Evolutionary conservation across 2,113 vertebrate species (phyloP).

Genomic region (Bathybates hornii): DNA sequence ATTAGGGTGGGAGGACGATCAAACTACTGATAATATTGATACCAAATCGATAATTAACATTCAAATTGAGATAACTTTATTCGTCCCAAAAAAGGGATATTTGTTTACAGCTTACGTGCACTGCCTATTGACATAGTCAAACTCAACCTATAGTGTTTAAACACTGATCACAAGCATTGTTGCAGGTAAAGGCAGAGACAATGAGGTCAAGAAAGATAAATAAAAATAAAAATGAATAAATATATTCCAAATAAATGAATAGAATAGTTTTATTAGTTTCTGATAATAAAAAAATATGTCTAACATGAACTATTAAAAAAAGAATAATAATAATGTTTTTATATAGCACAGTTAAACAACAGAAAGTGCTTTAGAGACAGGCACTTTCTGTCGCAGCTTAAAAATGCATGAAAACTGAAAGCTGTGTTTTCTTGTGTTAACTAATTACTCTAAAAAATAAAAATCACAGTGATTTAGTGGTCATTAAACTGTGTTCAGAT

Average conservation of each 20-base stretch:
- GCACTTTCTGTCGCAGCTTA: background rate
- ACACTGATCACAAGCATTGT: background rate
- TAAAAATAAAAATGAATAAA: background rate
- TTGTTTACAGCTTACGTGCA: background rate
- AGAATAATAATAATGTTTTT: background rate
- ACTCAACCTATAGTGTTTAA: background rate
- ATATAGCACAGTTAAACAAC: background rate
- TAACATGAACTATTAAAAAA: background rate
- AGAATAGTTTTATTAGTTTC: background rate
- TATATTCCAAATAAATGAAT: background rate
- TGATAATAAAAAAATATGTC: background rate
- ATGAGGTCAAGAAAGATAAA: background rate
- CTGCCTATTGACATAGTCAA: rapidly evolving
- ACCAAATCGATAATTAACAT: background rate
- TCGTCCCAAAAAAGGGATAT: background rate
- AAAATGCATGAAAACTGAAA: background rate
- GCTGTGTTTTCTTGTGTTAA: background rate
- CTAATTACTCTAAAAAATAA: background rate
- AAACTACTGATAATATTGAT: background rate
- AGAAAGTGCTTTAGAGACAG: background rate
- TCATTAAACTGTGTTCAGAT: background rate
- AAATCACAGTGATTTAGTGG: background rate
- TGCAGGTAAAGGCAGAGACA: background rate
- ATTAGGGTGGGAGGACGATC: background rate
- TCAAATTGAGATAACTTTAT: background rate